A percentile compares a stretch with the other conserved stretches of the same genome.
These are phyloP conservation scores for Syndactyla subalaris DNA, from an alignment of 2,797 vertebrate species.

Conservation along the genomic window DNA sequence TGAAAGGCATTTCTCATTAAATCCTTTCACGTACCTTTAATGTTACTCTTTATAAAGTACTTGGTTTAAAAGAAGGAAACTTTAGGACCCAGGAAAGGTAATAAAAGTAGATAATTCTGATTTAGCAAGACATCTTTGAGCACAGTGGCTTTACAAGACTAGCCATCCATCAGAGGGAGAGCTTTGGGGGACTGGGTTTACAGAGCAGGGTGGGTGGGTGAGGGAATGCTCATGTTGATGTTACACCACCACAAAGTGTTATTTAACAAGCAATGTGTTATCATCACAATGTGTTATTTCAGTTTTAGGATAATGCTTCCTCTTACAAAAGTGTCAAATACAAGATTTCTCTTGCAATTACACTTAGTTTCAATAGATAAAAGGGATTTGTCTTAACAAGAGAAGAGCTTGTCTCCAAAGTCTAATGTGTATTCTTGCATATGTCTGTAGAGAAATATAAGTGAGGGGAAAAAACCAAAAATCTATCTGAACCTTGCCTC, in stretches of 20 bases:
- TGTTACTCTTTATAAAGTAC: neutral
- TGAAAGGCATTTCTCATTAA: neutral
- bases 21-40: neutral
- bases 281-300: neutral
- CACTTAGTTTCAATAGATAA: neutral
- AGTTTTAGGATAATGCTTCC: constrained; percentile 40
- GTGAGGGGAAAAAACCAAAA: neutral
- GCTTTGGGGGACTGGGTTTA: neutral
- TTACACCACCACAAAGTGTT: neutral
- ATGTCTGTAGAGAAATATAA: neutral
- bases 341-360: neutral
- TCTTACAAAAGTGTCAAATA: constrained; percentile 60
- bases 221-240: neutral
- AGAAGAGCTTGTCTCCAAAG: neutral
- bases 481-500: neutral
- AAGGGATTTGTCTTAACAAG: neutral
- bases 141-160: neutral
- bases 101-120: neutral
- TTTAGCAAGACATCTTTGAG: neutral
- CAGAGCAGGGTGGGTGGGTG: neutral
- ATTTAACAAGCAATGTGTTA: neutral
- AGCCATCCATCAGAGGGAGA: neutral
- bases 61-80: neutral
- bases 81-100: neutral
- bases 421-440: neutral